These are phyloP conservation scores for Sebastes aleutianus DNA, from an alignment of 2,797 vertebrate genomes.

Conservation along the genomic window DNA sequence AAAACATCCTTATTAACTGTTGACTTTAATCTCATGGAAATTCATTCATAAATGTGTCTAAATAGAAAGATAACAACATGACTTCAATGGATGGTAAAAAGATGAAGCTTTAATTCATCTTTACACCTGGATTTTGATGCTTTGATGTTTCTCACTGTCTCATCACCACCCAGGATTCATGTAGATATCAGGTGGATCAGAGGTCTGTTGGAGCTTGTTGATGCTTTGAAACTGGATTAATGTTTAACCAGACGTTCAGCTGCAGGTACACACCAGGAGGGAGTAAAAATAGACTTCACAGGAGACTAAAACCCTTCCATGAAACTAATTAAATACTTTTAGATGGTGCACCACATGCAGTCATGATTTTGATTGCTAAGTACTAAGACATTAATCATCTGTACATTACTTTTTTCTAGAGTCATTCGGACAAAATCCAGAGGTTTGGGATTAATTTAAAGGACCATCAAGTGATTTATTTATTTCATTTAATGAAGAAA, in stretches of 20 bases:
- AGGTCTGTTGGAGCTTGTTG: neutral
- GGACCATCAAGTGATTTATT: neutral
- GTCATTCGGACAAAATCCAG: neutral
- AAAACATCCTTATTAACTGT: neutral
- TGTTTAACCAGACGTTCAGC: conserved; percentile 47
- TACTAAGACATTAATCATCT: no score
- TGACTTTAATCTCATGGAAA: neutral
- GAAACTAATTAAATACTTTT: neutral
- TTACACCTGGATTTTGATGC: neutral
- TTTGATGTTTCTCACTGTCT: neutral
- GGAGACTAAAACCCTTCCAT: neutral
- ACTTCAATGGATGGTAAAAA: neutral
- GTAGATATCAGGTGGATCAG: neutral
- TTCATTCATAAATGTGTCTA: no score
- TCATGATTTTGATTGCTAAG: neutral
- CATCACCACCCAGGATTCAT: neutral
- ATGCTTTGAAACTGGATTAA: conserved; percentile 43
- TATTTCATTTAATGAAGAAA: neutral
- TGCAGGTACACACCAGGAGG: neutral
- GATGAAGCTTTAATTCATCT: neutral
- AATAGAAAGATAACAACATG: neutral
- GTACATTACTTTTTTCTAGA: neutral
- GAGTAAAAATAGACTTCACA: conserved; percentile 5
- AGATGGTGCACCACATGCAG: no score
- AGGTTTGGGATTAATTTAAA: neutral